phyloP scores from a whole-genome alignment of 2,797 vertebrate genomes.

The Poliocrania exsul region DNA sequence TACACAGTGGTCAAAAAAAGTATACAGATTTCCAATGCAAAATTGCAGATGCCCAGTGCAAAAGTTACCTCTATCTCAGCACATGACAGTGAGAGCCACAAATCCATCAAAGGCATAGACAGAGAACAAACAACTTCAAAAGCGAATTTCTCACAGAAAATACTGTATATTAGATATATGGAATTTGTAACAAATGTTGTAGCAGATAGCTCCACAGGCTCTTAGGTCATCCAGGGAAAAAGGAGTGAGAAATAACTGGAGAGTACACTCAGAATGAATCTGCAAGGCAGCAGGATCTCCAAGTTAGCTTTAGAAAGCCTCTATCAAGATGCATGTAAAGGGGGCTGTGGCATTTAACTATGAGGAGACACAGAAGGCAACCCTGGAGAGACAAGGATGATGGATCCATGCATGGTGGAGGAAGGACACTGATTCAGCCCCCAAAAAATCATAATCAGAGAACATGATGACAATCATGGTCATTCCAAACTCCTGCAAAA shows the following conservation, averaged over 20 bases:
- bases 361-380: not conserved
- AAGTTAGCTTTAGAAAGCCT: not conserved
- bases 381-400: not conserved
- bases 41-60: not conserved
- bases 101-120: not conserved
- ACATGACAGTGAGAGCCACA: not conserved
- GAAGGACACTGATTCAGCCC: not conserved
- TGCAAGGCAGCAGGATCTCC: not conserved
- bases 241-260: not conserved
- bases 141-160: not conserved
- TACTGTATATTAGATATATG: not conserved
- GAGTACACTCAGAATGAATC: not conserved
- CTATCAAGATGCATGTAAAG: not conserved
- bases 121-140: not conserved
- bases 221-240: not conserved
- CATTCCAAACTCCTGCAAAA: not conserved
- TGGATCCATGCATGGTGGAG: not conserved
- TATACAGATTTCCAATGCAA: not conserved
- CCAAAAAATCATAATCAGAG: not conserved
- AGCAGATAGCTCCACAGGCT: not conserved
- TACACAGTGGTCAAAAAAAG: not conserved
- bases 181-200: not conserved
- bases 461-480: not conserved
- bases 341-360: not conserved
- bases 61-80: not conserved